phyloP scores from a whole-genome alignment of 2,888 invertebrate genomes.

The Atherix ibis region DNA sequence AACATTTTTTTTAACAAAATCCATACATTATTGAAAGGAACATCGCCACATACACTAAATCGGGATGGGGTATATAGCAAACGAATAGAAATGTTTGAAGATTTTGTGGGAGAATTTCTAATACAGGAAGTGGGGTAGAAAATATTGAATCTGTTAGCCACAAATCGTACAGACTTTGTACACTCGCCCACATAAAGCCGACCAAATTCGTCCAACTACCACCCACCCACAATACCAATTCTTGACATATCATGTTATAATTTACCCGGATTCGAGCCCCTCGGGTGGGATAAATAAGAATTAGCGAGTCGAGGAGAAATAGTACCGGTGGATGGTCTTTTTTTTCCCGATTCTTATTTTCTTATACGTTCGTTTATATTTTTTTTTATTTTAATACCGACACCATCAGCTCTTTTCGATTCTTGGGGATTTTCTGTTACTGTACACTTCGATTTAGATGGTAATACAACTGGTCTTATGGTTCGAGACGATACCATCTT shows the following conservation, averaged over 20 bases:
- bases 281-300: conserved; percentile 16
- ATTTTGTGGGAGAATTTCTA: too few species aligned
- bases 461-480: not conserved
- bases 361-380: not conserved
- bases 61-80: too few species aligned
- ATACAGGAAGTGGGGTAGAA: too few species aligned
- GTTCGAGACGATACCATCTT: not conserved
- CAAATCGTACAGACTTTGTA: not conserved
- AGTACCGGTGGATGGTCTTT: not conserved
- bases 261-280: conserved; percentile 15
- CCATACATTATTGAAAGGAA: too few species aligned
- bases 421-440: conserved; percentile 4
- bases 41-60: too few species aligned
- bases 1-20: too few species aligned
- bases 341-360: not conserved
- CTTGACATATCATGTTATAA: conserved; percentile 13
- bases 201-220: too few species aligned
- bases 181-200: too few species aligned
- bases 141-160: conserved; percentile 4
- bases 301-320: too few species aligned
- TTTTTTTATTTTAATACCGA: conserved; percentile 2
- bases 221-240: too few species aligned
- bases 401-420: conserved; percentile 5
- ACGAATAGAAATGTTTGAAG: too few species aligned
- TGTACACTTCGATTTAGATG: not conserved